Evolutionary conservation across 2,113 vertebrate genomes (phyloP).

Genomic region (Pituophis catenifer): DNA sequence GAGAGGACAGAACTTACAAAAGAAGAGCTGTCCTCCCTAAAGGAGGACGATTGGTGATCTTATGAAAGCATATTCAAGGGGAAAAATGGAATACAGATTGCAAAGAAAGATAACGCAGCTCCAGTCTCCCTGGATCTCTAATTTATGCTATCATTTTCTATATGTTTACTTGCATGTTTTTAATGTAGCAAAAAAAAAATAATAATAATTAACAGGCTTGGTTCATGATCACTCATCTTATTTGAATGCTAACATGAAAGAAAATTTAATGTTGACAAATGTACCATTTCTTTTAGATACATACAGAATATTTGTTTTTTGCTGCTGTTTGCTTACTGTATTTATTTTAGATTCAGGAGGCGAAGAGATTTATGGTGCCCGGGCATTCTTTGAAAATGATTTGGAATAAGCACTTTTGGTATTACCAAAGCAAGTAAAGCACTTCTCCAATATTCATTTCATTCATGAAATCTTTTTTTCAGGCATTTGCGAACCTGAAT

Average conservation of each 20-base stretch:
- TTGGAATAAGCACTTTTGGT: neutral
- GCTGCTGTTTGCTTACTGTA: neutral
- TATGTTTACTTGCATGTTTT: constrained; percentile 49
- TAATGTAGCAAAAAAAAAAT: constrained; percentile 46
- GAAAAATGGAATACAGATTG: constrained; percentile 43
- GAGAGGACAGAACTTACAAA: too few relatives aligned
- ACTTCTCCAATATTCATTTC: neutral
- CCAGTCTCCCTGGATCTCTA: neutral
- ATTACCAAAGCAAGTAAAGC: neutral
- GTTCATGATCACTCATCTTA: constrained; percentile 31
- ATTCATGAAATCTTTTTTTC: neutral
- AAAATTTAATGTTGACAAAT: constrained; percentile 32
- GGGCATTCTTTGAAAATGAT: neutral
- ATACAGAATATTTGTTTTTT: neutral
- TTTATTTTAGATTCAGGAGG: neutral
- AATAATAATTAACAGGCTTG: constrained; percentile 3
- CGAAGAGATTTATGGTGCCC: neutral
- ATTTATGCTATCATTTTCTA: constrained; percentile 50
- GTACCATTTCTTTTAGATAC: constrained; percentile 25
- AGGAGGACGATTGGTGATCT: too few relatives aligned
- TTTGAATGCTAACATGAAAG: constrained; percentile 29
- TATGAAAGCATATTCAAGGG: constrained; percentile 26
- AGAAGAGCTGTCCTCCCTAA: too few relatives aligned
- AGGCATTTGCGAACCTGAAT: neutral
- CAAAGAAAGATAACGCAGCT: constrained; percentile 38